Conservation (phyloP, 2,113 vertebrate genomes). For the Excalfactoria chinensis region DNA sequence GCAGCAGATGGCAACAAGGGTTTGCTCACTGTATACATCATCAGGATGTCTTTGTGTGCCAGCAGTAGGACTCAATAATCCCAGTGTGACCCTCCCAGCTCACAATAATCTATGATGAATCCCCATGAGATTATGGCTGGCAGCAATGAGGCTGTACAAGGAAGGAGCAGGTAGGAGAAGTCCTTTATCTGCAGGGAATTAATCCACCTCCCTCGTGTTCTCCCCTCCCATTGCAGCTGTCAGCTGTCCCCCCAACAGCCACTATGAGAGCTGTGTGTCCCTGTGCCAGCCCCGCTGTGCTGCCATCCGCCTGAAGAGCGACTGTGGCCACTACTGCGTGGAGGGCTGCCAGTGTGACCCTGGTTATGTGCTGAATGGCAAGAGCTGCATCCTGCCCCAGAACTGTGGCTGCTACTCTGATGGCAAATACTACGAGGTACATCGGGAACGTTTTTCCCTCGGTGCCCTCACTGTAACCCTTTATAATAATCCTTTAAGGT, state of each 20-base stretch:
- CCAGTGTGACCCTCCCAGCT: background rate
- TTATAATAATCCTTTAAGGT: no score
- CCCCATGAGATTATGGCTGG: background rate
- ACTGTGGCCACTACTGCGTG: constrained; percentile 94
- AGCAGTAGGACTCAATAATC: background rate
- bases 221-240: constrained; percentile 78
- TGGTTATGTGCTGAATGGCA: constrained; percentile 92
- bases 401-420: constrained; percentile 96
- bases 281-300: constrained; percentile 95
- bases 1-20: background rate
- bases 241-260: constrained; percentile 93
- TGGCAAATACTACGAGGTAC: constrained; percentile 95
- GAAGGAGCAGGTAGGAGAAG: background rate
- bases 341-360: constrained; percentile 96
- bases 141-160: background rate
- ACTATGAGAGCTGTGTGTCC: constrained; percentile 92
- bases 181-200: background rate
- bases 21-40: background rate
- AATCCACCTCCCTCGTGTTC: background rate
- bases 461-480: accelerated
- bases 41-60: background rate
- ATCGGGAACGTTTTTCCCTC: accelerated
- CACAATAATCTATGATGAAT: background rate
- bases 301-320: constrained; percentile 90
- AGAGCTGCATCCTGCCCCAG: constrained; percentile 92